Base-by-base conservation (phyloP, 2,888 invertebrate species). In the Temnothorax unifasciatus region DNA sequence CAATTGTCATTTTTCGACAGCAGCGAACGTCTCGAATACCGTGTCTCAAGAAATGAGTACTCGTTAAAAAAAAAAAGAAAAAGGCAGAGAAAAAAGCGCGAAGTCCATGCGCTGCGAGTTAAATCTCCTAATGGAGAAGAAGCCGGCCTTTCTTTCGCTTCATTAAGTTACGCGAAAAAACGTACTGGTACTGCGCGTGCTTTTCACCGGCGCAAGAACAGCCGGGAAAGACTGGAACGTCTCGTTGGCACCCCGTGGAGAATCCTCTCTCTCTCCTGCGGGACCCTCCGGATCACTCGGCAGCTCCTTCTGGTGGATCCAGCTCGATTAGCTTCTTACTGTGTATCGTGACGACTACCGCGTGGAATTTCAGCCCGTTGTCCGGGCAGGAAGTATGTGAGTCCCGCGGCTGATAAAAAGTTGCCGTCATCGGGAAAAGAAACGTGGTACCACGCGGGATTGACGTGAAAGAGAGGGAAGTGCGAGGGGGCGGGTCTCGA, bases 341-440 rank as follows among this genome's bases (percentile, higher is more conserved):
- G 82, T 76, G 77, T 86, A 86, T 88, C 89, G 90, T 84, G 91
- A 88, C 87, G 89, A 90, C 91, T 90, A 88, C 88, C 86, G 88
- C 86, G 84, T 84, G 89, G 92, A 92, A 92, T 91, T 92, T 90
- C 68, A 89, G 88, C 81, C 87, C 88, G 91, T 87, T 86, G 82
- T 86, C 86, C 86, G 83, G 90, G 85, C 92, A 92, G 92, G 90
- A 91, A 91, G 92, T 93, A 91, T 91, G 91, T 89, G 88, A 88
- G 85, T 85, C 88, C 87, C 85, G 90, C 88, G 84, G 64, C 61
- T 76, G 68, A 84, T 75, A 92, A 92, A 92, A 92, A 92, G 90
- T 91, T 87, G 91, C 90, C 88, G 85, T 85, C 77, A 79, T 83
- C 82, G 69, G 59, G 82, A 79, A 81, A 84, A 66, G 86, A 84